Evolutionary conservation across 2,797 vertebrate genomes (phyloP).

Genomic region (Sebastes kiyomatsui): DNA sequence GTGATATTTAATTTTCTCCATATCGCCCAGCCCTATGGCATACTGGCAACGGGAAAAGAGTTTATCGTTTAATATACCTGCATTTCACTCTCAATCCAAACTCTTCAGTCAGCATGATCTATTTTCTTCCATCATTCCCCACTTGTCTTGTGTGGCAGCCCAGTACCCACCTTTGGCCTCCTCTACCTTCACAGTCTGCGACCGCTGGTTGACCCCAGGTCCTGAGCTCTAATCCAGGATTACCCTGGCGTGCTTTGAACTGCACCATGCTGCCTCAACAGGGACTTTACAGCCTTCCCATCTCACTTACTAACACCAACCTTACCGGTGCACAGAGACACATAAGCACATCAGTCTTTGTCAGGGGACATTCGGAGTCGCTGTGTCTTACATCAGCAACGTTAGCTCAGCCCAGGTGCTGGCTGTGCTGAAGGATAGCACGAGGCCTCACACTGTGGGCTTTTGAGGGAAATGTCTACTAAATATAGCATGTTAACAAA

Average conservation of each 20-base stretch:
- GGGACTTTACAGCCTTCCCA: constrained; percentile 28
- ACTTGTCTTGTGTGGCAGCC: constrained; percentile 25
- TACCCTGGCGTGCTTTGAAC: constrained; percentile 64
- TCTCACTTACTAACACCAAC: constrained; percentile 18
- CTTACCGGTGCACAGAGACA: neutral
- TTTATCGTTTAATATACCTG: no score
- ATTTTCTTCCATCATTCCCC: constrained; percentile 26
- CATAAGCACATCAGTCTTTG: neutral
- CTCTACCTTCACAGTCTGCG: constrained; percentile 52
- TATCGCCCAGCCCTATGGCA: no score
- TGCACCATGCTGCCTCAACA: constrained; percentile 39
- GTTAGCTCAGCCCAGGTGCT: constrained; percentile 46
- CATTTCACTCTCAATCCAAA: no score
- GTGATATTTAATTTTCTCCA: no score
- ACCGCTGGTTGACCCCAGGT: constrained; percentile 71
- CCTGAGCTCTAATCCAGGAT: constrained; percentile 78
- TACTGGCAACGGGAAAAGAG: no score
- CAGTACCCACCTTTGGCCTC: constrained; percentile 40
- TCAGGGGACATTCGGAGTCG: neutral
- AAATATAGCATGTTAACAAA: constrained; percentile 72
- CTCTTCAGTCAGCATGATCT: no score
- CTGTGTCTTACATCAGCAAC: constrained; percentile 34
- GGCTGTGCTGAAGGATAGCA: constrained; percentile 21
- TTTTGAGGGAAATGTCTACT: constrained; percentile 56
- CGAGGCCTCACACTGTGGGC: constrained; percentile 42